phyloP scores from a whole-genome alignment of 2,113 vertebrate genomes.

The Accipiter virgatus region DNA sequence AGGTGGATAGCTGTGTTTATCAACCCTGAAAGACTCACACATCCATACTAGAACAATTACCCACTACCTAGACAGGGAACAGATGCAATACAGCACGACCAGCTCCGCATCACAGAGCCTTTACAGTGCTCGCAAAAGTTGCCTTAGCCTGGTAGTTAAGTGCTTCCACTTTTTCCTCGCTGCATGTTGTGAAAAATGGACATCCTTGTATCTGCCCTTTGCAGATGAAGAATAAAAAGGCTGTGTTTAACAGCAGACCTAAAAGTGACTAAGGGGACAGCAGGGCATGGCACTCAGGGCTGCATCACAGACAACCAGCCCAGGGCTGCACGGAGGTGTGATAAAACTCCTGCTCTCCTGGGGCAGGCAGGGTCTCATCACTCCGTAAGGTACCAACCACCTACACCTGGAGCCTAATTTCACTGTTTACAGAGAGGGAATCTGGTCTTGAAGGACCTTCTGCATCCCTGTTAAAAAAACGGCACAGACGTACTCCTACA shows the following conservation, averaged over 20 bases:
- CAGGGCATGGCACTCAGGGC: too few species aligned
- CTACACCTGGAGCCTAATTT: fast-evolving
- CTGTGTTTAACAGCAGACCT: neutral
- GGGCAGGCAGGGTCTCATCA: neutral
- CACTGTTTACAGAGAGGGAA: too few species aligned
- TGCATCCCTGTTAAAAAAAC: too few species aligned
- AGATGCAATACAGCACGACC: neutral
- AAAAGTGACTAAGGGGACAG: neutral
- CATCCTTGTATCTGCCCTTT: neutral
- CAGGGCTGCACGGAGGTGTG: neutral
- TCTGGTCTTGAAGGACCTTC: neutral
- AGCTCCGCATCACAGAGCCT: neutral
- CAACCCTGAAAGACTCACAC: neutral
- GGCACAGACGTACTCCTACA: neutral
- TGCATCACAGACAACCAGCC: neutral
- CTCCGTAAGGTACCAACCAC: neutral
- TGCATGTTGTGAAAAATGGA: neutral
- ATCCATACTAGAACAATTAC: neutral
- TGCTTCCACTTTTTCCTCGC: neutral
- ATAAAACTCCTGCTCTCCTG: neutral
- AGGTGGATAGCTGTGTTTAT: neutral
- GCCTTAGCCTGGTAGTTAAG: neutral
- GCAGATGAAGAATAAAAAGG: neutral
- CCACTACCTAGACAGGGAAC: too few species aligned
- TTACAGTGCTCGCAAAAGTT: fast-evolving